These are phyloP conservation scores for Tursiops truncatus DNA, from an alignment of 2,113 vertebrate genomes.

Conservation along the genomic window DNA sequence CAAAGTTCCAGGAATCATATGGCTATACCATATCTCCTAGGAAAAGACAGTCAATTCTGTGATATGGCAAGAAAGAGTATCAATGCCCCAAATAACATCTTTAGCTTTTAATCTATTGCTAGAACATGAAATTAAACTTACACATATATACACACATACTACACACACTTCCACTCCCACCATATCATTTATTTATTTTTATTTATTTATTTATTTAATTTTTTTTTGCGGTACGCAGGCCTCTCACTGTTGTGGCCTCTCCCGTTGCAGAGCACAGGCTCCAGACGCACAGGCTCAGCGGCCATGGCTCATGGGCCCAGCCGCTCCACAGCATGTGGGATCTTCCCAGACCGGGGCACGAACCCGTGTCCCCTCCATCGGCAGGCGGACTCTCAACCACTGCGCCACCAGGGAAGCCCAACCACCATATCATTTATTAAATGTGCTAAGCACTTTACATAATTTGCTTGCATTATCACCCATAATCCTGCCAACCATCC, in stretches of 20 bases:
- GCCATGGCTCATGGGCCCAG: too few species aligned
- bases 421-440: neutral
- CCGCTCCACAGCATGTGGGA: too few species aligned
- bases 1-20: neutral
- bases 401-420: too few species aligned
- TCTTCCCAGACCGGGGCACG: too few species aligned
- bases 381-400: too few species aligned
- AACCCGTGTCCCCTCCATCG: too few species aligned
- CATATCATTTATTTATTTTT: neutral
- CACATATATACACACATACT: neutral
- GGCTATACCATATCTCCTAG: neutral
- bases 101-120: neutral
- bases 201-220: too few species aligned
- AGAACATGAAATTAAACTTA: neutral
- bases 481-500: neutral
- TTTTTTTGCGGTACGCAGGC: too few species aligned
- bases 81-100: neutral
- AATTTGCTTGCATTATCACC: neutral
- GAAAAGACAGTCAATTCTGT: neutral
- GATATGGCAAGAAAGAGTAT: neutral
- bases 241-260: too few species aligned
- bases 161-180: neutral
- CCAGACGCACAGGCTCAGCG: too few species aligned
- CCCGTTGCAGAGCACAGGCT: too few species aligned
- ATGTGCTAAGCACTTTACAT: neutral